Conservation (phyloP, 2,888 invertebrate species). For the Pherbina coryleti region DNA sequence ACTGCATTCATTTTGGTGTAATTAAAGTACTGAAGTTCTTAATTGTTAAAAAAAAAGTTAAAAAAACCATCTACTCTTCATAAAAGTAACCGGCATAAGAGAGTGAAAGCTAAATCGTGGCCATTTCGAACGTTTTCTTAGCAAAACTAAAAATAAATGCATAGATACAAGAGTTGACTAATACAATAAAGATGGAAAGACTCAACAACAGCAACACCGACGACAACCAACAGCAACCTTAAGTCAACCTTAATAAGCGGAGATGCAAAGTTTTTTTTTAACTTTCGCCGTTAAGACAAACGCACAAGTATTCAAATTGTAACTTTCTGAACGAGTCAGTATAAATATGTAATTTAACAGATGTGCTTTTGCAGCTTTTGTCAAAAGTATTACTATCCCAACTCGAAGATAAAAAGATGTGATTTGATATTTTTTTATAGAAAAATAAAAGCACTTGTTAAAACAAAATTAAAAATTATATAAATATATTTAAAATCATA, state of each 20-base stretch:
- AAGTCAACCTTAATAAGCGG: neutral
- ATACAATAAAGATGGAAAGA: neutral
- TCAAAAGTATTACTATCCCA: too few relatives aligned
- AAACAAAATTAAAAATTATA: too few relatives aligned
- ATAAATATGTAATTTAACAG: too few relatives aligned
- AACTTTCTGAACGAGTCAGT: neutral
- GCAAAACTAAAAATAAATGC: conserved; percentile 14
- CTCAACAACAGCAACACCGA: neutral
- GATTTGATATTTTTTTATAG: too few relatives aligned
- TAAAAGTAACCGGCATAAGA: conserved; percentile 15
- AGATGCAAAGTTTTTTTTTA: conserved; percentile 18
- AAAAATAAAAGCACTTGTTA: too few relatives aligned
- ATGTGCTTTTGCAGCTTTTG: too few relatives aligned
- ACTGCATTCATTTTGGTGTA: neutral
- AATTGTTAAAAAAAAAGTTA: neutral
- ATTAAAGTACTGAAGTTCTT: neutral
- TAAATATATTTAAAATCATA: too few relatives aligned
- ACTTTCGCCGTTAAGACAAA: conserved; percentile 12
- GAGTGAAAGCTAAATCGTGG: conserved; percentile 30
- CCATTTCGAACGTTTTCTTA: neutral
- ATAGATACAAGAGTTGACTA: neutral
- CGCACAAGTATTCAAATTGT: neutral
- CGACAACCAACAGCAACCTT: neutral
- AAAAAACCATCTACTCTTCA: neutral
- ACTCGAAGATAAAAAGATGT: too few relatives aligned